Base-by-base conservation (phyloP, 1,140 invertebrate species). In the Drosophila miranda region DNA sequence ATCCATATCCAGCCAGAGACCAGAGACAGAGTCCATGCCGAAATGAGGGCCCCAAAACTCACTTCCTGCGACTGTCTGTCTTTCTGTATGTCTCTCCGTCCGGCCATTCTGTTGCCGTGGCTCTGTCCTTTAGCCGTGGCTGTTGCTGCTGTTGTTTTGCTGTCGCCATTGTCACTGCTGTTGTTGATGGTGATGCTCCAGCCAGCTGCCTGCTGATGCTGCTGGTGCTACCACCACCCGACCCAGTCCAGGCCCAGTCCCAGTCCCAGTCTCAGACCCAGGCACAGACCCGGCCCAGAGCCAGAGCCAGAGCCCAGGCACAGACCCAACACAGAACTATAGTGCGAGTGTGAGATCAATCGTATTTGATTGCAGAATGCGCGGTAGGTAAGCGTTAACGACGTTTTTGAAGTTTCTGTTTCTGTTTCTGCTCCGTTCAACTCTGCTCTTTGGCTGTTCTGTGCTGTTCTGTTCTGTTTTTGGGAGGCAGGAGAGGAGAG, bases 331-430 rank as follows among this genome's bases (percentile, higher is more conserved):
- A 56, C 43, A 6, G 34, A 43, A 16, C 56, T 49, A 52, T 23
- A 45, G 38, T 48, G 42, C 60, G 59, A 79, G 82, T 82, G 62
- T 75, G 82, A 87, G 83, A 87, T 86, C 82, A 86, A 86, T 86
- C 82, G 82, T 67, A 86, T 86, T 86, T 86, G 82, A 86, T 87
- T 86, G 82, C 78, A 82, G 82, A 86, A 86, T 87, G 82, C 82
- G 82, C 82, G 82, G 82, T 86, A 86, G 82, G 82, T 87, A 87
- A 87, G 82, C 78, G 82, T 87, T 87, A 87, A 87, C 82, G 82
- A 87, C 75, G 82, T 87, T 87, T 87, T 87, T 78, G 82, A 87
- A 86, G 82, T 81, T 84, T 80, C 75, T 38, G 34, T 38, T 38
- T 11, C 34, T 38, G 34, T 13, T 38, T 63, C 52, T 61, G 45